Base-by-base conservation (phyloP, 2,797 vertebrate species). In the Lemur catta region DNA sequence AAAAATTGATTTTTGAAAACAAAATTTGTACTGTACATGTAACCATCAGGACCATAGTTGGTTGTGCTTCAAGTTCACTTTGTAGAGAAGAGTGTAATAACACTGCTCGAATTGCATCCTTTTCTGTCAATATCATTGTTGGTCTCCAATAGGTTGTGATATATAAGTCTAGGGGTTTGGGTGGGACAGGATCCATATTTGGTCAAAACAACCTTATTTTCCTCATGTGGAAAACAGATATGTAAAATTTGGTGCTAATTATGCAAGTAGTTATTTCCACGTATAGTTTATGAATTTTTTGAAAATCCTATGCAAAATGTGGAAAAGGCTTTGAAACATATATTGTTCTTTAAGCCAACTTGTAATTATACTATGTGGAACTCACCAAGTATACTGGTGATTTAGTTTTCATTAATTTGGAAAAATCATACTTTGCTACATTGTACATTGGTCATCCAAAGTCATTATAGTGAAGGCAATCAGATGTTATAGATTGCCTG, bases 401-500 rank as follows among this genome's bases (percentile, higher is more conserved):
- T 24, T 88, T 95, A 30, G 22, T 78, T 96, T 69, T 81, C 48
- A 8, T 86, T 92, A 65, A 89, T 92, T 69, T 92, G 69, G 28
- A 79, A 63, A 75, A 72, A 35, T 5, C 4, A 22, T 65, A 17
- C 20, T 89, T 94, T 94, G 26, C n/a, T 79, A n/a, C 84, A 46
- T 81, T 85, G 18, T 63, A 9, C 38, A 33, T 10, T 79, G 48
- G 61, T 89, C 72, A 43, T 69, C 69, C 38, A 89, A 24, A 86
- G 30, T 89, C 38, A 20, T 82, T 24, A 17, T 20, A 71, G n/a
- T 15, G 38, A 61, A 72, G 69, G 24, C 14, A 52, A 0, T 78
- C 48, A 61, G 22, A 89, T 28, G 22, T 35, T 59, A 35, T 59
- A 35, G 38, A 59, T 38, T 52, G 26, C 46, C 43, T 52, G 10